Base-by-base conservation (phyloP, 2,113 vertebrate species). In the Globicephala melas region DNA sequence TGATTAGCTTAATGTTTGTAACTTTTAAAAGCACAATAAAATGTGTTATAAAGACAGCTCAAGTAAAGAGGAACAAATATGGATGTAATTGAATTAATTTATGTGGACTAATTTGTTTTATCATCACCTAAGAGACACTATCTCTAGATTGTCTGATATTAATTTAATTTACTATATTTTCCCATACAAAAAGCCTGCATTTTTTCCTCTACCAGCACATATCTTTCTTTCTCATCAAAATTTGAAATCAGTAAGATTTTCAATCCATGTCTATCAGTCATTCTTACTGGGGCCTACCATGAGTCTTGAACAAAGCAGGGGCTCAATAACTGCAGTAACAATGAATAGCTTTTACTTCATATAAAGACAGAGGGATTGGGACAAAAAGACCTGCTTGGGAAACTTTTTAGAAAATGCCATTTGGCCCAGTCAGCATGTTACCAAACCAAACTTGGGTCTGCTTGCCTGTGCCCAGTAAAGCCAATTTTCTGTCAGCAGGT, bases 151-250 rank as follows among this genome's bases (percentile, higher is more conserved):
- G 4, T 93, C 41, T 70, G 31, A 80, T 71, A 17, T 53, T 53
- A 17, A 15, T 90, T 53, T 53, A 17, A 15, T 90, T 93, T 62
- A 68, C 70, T 80, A 2, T 38, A 68, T 87, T 85, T 82, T 81
- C 20, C 33, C 23, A 25, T 44, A 76, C 6, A 63, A 50, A 11
- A 50, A 63, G 14, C 0, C 12, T 96, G 5, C 28, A 38, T 67
- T 95, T 76, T 81, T 18, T 41, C 20, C 8, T 89, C 87, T 87
- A 21, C 23, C 17, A 88, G 38, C 3, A 86, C 12, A 21, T 33
- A 14, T 28, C 36, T 94, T 90, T 94, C n/a, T 94, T 94, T 94
- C 31, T 76, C 7, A 38, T 63, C 80, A 90, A 41, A 90, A 90
- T 87, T 10, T 63, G 20, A 97, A 41, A 25, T 41, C 21, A 74